Percentiles rank a stretch among this genome's conserved stretches.
phyloP scores from a whole-genome alignment of 2,888 invertebrate species.

The Drosophila engyochracea region DNA sequence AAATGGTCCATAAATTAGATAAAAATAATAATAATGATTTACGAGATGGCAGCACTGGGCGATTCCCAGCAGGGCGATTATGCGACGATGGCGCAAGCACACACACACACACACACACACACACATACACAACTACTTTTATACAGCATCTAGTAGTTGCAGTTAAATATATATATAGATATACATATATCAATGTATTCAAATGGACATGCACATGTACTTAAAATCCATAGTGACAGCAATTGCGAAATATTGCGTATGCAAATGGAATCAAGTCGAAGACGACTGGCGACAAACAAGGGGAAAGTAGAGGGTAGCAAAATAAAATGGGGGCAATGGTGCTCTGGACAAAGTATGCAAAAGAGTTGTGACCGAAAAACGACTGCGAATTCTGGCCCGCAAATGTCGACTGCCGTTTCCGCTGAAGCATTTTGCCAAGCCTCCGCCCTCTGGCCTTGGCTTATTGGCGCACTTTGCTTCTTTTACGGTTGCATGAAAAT shows the following conservation, averaged over 20 bases:
- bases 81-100: slow-evolving; percentile 11
- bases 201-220: slow-evolving; percentile 20
- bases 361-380: slow-evolving; percentile 34
- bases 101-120: slow-evolving; percentile 1
- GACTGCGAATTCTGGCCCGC: slow-evolving; percentile 8
- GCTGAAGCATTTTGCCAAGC: slow-evolving; percentile 6
- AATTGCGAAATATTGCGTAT: slow-evolving; percentile 44
- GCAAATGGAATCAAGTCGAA: slow-evolving; percentile 48
- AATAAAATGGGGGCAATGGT: neutral
- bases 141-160: no score
- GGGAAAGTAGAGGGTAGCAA: neutral
- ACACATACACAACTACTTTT: neutral
- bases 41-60: slow-evolving; percentile 39
- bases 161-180: neutral
- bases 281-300: slow-evolving; percentile 27
- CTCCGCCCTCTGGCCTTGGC: slow-evolving; percentile 15
- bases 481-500: slow-evolving; percentile 78
- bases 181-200: slow-evolving; percentile 1
- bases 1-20: slow-evolving; percentile 60
- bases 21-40: slow-evolving; percentile 50
- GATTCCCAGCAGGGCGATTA: slow-evolving; percentile 24
- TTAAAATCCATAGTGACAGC: slow-evolving; percentile 23
- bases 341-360: slow-evolving; percentile 28
- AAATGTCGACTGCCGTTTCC: slow-evolving; percentile 27
- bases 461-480: slow-evolving; percentile 74